Evolutionary conservation across 2,797 vertebrate genomes (phyloP).

Genomic region (Gallinago solitaria): DNA sequence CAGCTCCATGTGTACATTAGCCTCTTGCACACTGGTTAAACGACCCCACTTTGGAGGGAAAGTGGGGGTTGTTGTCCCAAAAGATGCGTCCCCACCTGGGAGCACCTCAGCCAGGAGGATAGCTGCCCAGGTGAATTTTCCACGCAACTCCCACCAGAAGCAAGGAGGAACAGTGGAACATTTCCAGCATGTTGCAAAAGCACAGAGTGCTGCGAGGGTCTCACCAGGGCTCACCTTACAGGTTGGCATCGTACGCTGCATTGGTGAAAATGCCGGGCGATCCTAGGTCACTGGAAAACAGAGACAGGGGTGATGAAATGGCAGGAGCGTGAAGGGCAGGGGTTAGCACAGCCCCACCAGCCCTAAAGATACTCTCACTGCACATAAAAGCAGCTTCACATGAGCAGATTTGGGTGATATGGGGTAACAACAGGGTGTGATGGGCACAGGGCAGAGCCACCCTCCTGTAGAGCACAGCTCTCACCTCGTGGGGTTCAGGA

Average conservation of each 20-base stretch:
- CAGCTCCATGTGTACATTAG: neutral
- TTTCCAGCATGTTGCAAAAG: neutral
- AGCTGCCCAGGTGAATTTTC: neutral
- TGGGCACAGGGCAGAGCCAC: neutral
- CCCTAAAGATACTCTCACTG: neutral
- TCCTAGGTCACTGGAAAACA: slow-evolving; percentile 45
- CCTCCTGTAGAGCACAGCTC: neutral
- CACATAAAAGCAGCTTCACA: neutral
- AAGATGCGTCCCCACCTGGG: neutral
- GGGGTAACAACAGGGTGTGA: neutral
- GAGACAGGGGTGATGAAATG: neutral
- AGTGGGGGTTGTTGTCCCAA: too few relatives aligned
- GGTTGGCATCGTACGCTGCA: neutral
- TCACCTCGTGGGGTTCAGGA: slow-evolving; percentile 76
- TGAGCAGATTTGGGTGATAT: accelerated
- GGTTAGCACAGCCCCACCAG: neutral
- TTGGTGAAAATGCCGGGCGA: slow-evolving; percentile 20
- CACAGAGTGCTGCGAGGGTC: accelerated
- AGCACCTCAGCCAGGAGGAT: neutral
- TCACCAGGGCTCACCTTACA: neutral
- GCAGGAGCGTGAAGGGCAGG: neutral
- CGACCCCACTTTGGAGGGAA: neutral
- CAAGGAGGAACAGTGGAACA: neutral
- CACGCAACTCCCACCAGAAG: neutral
- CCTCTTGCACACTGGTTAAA: neutral